phyloP scores from a whole-genome alignment of 2,797 vertebrate species.

The Urophycis tenuis region DNA sequence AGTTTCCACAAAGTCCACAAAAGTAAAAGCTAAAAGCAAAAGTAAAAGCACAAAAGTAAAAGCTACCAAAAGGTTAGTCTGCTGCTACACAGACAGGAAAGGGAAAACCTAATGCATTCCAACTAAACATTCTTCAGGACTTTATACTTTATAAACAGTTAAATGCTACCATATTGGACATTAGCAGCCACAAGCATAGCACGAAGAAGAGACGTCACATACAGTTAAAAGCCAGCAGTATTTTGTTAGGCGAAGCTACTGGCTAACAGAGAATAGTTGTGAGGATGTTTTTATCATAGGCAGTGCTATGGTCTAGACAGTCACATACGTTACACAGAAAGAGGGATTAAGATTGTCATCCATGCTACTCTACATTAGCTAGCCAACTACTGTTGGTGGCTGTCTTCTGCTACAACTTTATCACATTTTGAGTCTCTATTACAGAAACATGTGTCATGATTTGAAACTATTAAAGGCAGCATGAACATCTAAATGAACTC shows the following conservation, averaged over 20 bases:
- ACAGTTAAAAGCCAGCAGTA: not conserved
- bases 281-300: not conserved
- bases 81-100: not conserved
- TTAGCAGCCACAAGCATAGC: not conserved
- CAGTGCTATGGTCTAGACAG: not conserved
- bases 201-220: not conserved
- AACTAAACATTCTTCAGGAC: no score
- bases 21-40: not conserved
- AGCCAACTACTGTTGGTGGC: not conserved
- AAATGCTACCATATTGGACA: not conserved
- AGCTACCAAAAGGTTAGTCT: not conserved
- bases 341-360: not conserved
- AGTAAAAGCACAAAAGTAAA: not conserved
- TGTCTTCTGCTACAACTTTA: not conserved
- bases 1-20: not conserved
- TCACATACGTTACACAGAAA: not conserved
- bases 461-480: not conserved
- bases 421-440: not conserved
- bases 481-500: not conserved
- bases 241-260: not conserved
- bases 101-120: not conserved
- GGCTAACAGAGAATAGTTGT: not conserved
- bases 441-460: not conserved
- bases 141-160: no score
- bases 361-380: not conserved